A percentile compares a stretch with the other conserved stretches of the same genome.
Conservation (phyloP, 2,113 vertebrate species). For the Phylloscopus whistleri region DNA sequence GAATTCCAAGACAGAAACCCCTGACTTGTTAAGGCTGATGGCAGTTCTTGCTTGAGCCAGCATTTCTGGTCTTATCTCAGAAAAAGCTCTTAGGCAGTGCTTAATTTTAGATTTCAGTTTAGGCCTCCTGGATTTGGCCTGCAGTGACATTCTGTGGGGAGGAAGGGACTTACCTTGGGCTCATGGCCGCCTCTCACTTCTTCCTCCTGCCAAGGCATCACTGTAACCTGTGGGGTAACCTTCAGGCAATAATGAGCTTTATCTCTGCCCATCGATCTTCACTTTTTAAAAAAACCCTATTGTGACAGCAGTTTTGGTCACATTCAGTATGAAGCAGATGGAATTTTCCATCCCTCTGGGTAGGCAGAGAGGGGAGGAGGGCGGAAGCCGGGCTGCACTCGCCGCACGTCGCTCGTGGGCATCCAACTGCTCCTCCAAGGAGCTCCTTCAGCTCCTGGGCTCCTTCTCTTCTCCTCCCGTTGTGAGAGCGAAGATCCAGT, state of each 20-base stretch:
- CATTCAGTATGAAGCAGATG: constrained; percentile 19
- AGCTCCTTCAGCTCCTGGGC: not conserved
- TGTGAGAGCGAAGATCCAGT: not conserved
- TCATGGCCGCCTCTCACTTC: not conserved
- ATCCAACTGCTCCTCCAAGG: not conserved
- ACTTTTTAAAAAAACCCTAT: not conserved
- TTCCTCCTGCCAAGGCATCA: not conserved
- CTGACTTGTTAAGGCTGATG: not conserved
- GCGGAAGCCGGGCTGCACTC: not conserved
- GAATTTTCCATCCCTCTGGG: constrained; percentile 58
- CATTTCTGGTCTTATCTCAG: not conserved
- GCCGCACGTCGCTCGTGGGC: rapidly evolving
- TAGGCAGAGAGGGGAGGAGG: constrained; percentile 1
- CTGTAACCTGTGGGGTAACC: not conserved
- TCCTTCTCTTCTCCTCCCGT: not conserved
- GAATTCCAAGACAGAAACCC: not conserved
- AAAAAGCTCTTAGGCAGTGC: not conserved
- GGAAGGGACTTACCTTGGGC: constrained; percentile 8
- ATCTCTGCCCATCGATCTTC: constrained; percentile 10
- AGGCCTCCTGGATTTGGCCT: not conserved
- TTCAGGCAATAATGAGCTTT: constrained; percentile 30
- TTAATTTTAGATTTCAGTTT: not conserved
- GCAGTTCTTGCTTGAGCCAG: not conserved
- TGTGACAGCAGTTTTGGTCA: constrained; percentile 22
- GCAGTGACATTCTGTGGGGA: not conserved